Conservation (phyloP, 1,140 invertebrate genomes). For the Drosophila littoralis region DNA sequence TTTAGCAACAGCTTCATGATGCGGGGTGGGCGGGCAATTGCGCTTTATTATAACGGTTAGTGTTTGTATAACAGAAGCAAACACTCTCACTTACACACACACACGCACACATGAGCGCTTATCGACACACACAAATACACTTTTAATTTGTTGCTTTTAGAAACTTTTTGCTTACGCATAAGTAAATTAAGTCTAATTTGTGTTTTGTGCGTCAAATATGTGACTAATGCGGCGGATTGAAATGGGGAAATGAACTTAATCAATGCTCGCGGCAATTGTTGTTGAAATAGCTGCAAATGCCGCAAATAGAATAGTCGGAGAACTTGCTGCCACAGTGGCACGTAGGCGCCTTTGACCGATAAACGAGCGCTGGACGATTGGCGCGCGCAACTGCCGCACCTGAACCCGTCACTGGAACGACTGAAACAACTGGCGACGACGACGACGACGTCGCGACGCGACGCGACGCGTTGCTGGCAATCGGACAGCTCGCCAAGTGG, state of each 20-base stretch:
- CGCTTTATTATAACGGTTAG: constrained; percentile 18
- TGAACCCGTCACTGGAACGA: constrained; percentile 73
- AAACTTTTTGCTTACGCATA: constrained; percentile 6
- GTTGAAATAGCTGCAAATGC: background rate
- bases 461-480: constrained; percentile 3
- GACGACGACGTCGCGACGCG: constrained; percentile 23
- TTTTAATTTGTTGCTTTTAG: constrained; percentile 1
- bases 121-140: constrained; percentile 9
- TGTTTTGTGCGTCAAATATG: constrained; percentile 3
- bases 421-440: constrained; percentile 58
- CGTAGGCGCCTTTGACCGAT: constrained; percentile 53
- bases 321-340: constrained; percentile 5
- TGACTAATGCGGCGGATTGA: constrained; percentile 18
- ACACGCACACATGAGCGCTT: background rate
- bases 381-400: constrained; percentile 62
- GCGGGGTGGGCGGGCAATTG: background rate
- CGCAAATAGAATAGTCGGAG: background rate
- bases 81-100: background rate
- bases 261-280: constrained; percentile 1
- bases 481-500: constrained; percentile 10
- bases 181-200: constrained; percentile 17
- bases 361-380: constrained; percentile 13
- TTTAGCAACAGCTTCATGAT: constrained; percentile 79
- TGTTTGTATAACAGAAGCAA: constrained; percentile 27
- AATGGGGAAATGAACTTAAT: constrained; percentile 6